These are phyloP conservation scores for Heliothis virescens DNA, from an alignment of 1,140 invertebrate species.

Conservation along the genomic window DNA sequence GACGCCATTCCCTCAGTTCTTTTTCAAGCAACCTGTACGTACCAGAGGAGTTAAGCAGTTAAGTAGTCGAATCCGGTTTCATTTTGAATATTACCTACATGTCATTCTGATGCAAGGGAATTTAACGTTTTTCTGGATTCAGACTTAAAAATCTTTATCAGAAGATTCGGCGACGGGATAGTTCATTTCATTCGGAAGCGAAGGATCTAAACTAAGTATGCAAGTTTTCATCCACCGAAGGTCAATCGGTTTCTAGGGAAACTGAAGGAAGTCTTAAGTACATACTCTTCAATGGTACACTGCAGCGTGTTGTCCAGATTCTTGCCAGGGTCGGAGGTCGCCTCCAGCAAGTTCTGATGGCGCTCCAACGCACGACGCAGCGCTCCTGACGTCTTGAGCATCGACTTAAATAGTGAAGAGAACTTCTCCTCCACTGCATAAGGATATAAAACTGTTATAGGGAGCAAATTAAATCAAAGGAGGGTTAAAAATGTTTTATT, in stretches of 20 bases:
- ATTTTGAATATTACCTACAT: no score
- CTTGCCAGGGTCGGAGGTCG: constrained; percentile 49
- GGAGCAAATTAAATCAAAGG: background rate
- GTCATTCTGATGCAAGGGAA: no score
- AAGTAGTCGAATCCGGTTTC: background rate
- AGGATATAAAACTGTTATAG: background rate
- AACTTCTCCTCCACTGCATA: constrained; percentile 68
- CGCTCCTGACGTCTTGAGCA: constrained; percentile 56
- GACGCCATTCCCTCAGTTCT: constrained; percentile 68
- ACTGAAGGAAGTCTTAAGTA: background rate
- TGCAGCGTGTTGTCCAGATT: constrained; percentile 56
- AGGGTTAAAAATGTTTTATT: no score
- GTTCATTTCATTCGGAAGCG: no score
- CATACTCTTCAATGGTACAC: constrained; percentile 65
- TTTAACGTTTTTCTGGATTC: no score
- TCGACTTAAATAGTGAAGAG: constrained; percentile 55
- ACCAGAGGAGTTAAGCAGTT: background rate
- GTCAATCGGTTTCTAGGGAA: no score
- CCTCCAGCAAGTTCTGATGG: constrained; percentile 64
- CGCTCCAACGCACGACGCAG: constrained; percentile 65
- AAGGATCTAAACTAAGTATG: no score
- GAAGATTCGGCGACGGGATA: no score
- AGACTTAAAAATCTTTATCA: no score
- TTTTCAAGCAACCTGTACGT: constrained; percentile 56
- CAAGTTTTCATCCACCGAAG: no score